Evolutionary conservation across 64 coral and sea anemone species (phyloP).

Genomic region (Pachyseris speciosa): DNA sequence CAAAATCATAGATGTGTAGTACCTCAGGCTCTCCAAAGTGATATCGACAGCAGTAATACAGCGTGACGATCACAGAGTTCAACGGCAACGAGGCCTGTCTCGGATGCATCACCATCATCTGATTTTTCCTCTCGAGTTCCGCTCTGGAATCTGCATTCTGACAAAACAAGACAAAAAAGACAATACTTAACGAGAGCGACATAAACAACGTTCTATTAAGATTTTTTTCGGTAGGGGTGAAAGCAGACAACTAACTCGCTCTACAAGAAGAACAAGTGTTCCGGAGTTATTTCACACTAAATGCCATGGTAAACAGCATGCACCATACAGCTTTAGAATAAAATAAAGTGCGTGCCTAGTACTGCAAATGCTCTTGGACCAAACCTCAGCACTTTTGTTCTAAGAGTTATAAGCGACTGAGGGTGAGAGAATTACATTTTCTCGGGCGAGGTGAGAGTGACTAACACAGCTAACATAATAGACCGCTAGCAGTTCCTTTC

Average conservation of each 20-base stretch:
- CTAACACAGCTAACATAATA: too few relatives aligned
- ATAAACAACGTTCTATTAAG: not conserved
- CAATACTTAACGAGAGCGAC: not conserved
- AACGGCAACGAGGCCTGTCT: slow-evolving; percentile 70
- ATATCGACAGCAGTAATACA: slow-evolving; percentile 88
- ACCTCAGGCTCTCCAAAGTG: slow-evolving; percentile 77
- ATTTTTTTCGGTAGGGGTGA: too few relatives aligned
- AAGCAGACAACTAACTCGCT: too few relatives aligned
- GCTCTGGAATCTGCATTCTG: slow-evolving; percentile 70
- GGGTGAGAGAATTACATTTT: too few relatives aligned
- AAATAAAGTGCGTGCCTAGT: too few relatives aligned
- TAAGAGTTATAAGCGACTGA: too few relatives aligned
- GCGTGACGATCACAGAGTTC: slow-evolving; percentile 70
- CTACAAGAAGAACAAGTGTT: too few relatives aligned
- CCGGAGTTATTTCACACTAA: too few relatives aligned
- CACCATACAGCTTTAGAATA: too few relatives aligned
- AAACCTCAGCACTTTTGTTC: not conserved
- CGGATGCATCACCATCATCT: slow-evolving; percentile 49
- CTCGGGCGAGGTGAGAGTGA: too few relatives aligned
- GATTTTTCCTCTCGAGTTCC: slow-evolving; percentile 62
- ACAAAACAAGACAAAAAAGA: not conserved
- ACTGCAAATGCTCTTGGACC: not conserved
- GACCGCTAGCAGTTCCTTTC: too few relatives aligned
- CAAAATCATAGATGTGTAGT: not conserved
- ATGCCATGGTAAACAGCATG: too few relatives aligned